A percentile compares a stretch with the other conserved stretches of the same genome.
Evolutionary conservation across 2,888 invertebrate genomes (phyloP).

Genomic region (Drosophila niveifrons): DNA sequence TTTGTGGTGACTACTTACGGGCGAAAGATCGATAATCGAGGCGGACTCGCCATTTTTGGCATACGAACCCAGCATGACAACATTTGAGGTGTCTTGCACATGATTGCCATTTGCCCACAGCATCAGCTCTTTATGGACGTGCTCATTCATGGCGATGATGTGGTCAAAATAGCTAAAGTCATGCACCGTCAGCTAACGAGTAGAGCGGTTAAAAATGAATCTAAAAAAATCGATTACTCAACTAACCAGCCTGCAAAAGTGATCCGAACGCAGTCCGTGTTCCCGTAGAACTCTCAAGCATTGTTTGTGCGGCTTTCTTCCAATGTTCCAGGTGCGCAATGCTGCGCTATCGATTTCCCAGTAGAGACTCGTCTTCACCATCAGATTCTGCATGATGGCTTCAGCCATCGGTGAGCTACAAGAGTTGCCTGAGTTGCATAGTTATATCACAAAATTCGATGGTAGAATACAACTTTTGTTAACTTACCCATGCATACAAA

Average conservation of each 20-base stretch:
- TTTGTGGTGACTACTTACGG: constrained; percentile 38
- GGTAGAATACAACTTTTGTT: not conserved
- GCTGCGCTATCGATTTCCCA: constrained; percentile 97
- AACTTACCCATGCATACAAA: constrained; percentile 71
- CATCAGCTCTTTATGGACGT: constrained; percentile 64
- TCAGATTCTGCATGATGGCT: constrained; percentile 89
- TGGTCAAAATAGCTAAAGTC: constrained; percentile 93
- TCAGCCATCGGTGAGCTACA: constrained; percentile 98
- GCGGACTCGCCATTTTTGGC: constrained; percentile 23
- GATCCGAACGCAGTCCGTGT: constrained; percentile 88
- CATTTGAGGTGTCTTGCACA: not conserved
- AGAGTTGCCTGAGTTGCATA: constrained; percentile 90
- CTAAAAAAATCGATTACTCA: not conserved
- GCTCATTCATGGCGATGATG: constrained; percentile 97
- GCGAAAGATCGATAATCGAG: constrained; percentile 45
- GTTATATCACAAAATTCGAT: not conserved
- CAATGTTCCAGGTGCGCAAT: constrained; percentile 93
- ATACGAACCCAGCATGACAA: constrained; percentile 44
- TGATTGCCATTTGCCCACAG: constrained; percentile 53
- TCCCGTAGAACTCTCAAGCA: constrained; percentile 87
- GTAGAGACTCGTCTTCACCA: constrained; percentile 84
- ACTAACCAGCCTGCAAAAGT: constrained; percentile 87
- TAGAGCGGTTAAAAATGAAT: not conserved
- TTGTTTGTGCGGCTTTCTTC: constrained; percentile 90
- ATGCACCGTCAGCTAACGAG: constrained; percentile 87